These are phyloP conservation scores for Rhegmatorhina hoffmannsi DNA, from an alignment of 2,113 vertebrate species.

Conservation along the genomic window DNA sequence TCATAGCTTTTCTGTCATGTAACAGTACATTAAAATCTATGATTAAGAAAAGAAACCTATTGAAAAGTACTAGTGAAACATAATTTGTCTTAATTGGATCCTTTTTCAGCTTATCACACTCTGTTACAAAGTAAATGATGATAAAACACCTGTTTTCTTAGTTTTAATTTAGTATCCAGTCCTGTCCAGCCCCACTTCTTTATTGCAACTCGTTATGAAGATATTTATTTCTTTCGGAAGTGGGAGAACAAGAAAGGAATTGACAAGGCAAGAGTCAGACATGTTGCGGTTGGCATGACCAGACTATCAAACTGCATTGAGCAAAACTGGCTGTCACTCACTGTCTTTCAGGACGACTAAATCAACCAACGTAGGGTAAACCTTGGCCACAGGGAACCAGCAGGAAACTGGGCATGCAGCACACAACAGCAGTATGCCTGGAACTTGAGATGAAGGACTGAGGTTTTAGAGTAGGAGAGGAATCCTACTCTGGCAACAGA, in stretches of 20 bases:
- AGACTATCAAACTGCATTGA: neutral
- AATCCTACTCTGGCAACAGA: conserved; percentile 29
- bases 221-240: conserved; percentile 41
- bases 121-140: neutral
- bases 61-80: neutral
- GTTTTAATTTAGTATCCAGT: neutral
- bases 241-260: conserved; percentile 34
- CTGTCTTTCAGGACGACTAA: conserved; percentile 6
- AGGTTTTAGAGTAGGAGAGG: conserved; percentile 28
- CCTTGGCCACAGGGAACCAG: neutral
- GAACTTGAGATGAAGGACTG: conserved; percentile 35
- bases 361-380: conserved; percentile 29
- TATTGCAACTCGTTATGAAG: neutral
- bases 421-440: neutral
- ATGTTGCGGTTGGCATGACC: neutral
- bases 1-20: neutral
- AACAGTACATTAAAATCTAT: neutral
- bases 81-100: neutral
- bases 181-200: neutral
- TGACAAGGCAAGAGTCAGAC: conserved; percentile 31
- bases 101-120: neutral
- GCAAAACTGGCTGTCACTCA: conserved; percentile 14
- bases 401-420: neutral
- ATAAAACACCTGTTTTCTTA: neutral
- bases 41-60: neutral